Evolutionary conservation across 2,888 invertebrate species (phyloP).

Genomic region (Cylloceria caligata): DNA sequence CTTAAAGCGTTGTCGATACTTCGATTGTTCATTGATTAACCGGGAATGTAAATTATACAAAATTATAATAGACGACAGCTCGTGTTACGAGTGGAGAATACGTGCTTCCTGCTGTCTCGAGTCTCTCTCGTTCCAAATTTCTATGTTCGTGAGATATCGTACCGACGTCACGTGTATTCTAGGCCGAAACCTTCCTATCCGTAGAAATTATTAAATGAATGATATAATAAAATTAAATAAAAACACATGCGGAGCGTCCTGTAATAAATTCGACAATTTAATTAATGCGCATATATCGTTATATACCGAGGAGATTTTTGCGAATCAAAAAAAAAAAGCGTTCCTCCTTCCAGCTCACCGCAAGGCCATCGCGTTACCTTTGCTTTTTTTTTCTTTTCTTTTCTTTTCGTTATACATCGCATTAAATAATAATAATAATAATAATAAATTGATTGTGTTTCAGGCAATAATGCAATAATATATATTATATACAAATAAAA

Average conservation of each 20-base stretch:
- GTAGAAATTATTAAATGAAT: background rate
- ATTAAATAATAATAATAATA: constrained; percentile 74
- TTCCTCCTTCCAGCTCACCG: constrained; percentile 73
- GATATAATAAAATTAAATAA: constrained; percentile 41
- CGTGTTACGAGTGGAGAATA: background rate
- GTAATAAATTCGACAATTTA: constrained; percentile 40
- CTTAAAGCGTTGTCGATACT: constrained; percentile 43
- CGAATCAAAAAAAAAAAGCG: constrained; percentile 72
- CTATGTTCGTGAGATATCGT: constrained; percentile 35
- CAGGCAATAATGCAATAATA: constrained; percentile 75
- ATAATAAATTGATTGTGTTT: constrained; percentile 76
- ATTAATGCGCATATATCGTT: constrained; percentile 36
- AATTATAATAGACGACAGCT: background rate
- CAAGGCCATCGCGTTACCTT: constrained; percentile 69
- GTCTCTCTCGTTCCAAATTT: constrained; percentile 21
- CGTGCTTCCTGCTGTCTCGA: background rate
- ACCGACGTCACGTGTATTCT: constrained; percentile 2
- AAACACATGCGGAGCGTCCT: constrained; percentile 27
- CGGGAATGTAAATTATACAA: constrained; percentile 47
- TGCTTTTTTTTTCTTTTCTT: too few species aligned
- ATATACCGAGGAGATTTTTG: constrained; percentile 53
- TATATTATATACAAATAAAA: constrained; percentile 79
- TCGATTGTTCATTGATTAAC: constrained; percentile 20
- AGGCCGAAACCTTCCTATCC: constrained; percentile 31
- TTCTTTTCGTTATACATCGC: constrained; percentile 72